Conservation (phyloP, 2,888 invertebrate species). For the Eilema sororculum region DNA sequence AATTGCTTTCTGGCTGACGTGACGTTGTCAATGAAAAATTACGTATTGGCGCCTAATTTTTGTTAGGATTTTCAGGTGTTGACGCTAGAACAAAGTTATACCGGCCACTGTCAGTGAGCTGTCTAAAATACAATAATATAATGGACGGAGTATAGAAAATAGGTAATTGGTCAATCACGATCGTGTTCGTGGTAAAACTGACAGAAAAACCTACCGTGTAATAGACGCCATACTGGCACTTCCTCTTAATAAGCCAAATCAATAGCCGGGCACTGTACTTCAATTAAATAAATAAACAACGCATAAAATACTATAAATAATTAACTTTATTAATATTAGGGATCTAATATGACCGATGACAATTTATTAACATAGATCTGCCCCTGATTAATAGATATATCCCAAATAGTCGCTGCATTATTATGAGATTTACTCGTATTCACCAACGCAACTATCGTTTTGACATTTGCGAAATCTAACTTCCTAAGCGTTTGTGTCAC, state of each 20-base stretch:
- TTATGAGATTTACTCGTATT: slow-evolving; percentile 5
- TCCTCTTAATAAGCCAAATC: neutral
- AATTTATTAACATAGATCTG: slow-evolving; percentile 31
- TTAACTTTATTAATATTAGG: slow-evolving; percentile 8
- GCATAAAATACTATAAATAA: slow-evolving; percentile 5
- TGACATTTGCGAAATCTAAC: slow-evolving; percentile 28
- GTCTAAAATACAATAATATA: no score
- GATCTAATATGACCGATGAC: slow-evolving; percentile 20
- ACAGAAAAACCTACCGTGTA: no score
- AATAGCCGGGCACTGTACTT: neutral
- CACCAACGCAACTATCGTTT: slow-evolving; percentile 39
- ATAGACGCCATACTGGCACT: no score
- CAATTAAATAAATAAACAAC: slow-evolving; percentile 20
- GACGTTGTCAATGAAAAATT: no score
- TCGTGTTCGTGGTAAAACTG: no score
- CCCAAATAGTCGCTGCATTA: slow-evolving; percentile 31
- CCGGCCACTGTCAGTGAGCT: no score
- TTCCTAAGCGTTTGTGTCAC: slow-evolving; percentile 33
- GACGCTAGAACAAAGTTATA: no score
- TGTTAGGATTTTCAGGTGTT: no score
- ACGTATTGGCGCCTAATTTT: no score
- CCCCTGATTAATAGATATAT: slow-evolving; percentile 42
- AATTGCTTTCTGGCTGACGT: no score
- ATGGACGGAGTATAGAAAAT: no score
- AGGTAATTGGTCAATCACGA: no score